Conservation (phyloP, 1,140 invertebrate genomes). For the Fopius arisanus region DNA sequence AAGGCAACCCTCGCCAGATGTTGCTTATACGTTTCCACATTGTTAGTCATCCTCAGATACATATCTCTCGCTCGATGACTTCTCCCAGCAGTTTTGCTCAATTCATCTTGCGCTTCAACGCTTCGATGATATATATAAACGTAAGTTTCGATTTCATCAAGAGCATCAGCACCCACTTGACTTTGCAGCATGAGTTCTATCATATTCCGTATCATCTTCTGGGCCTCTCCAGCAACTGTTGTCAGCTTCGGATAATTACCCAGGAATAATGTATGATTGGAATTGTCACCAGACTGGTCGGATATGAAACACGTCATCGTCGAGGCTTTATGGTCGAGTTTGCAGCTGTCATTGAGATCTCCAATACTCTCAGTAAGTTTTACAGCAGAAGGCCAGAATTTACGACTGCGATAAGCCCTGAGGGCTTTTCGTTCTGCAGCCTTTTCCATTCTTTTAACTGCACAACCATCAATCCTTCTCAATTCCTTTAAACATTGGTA, state of each 20-base stretch:
- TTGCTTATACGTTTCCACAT: slow-evolving; percentile 30
- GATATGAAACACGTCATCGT: background rate
- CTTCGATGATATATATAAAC: slow-evolving; percentile 20
- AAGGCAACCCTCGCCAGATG: slow-evolving; percentile 20
- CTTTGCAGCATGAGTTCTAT: slow-evolving; percentile 24
- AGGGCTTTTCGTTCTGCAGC: slow-evolving; percentile 18
- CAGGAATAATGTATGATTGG: background rate
- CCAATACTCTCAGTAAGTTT: slow-evolving; percentile 13
- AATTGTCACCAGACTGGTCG: background rate
- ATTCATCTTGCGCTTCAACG: slow-evolving; percentile 20
- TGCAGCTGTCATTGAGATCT: slow-evolving; percentile 33
- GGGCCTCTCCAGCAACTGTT: background rate
- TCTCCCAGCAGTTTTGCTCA: slow-evolving; percentile 22
- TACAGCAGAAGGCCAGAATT: background rate
- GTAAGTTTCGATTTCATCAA: slow-evolving; percentile 14
- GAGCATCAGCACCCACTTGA: background rate
- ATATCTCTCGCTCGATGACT: background rate
- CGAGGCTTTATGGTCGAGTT: background rate
- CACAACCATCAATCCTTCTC: slow-evolving; percentile 25
- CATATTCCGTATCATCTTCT: slow-evolving; percentile 27
- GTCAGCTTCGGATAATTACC: background rate
- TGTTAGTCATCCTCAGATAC: slow-evolving; percentile 18
- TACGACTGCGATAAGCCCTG: background rate
- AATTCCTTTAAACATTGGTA: slow-evolving; percentile 34
- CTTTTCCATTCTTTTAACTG: background rate